Evolutionary conservation across 2,113 vertebrate species (phyloP), one percentile per base, ranked within the genome.

Genomic region (Chroicocephalus ridibundus): DNA sequence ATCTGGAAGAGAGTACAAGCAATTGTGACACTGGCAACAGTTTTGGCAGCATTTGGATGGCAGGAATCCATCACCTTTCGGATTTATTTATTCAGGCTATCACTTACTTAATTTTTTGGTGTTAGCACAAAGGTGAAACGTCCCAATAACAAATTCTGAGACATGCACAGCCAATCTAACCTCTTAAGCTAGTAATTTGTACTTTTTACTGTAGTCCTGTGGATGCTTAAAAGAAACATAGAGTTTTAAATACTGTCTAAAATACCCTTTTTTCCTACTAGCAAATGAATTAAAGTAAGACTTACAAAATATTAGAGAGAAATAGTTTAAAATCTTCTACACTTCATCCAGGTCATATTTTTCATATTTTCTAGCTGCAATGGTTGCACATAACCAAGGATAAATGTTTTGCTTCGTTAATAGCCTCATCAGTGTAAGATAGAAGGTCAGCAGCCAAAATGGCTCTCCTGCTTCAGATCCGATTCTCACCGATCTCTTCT

Each of bases 211-310:
- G 17, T 60, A 88, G 91, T 72, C 26, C 29, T 46, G 38, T 51
- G 42, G n/a, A 55, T 49, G 70, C n/a, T 71, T 55, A 90, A 58
- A 72, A 40, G 60, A 69, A 86, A 27, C 4, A 5, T 21, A 57
- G 27, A 26, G 16, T 82, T 88, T 46, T 54, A 89, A 89, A 40
- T 88, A 55, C 16, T 22, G 16, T 36, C 29, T 74, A 65, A 82
- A 87, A 25, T 13, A 47, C 29, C 13, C 49, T 81, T 86, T 57
- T 94, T 85, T 36, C 49, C 32, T 49, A 34, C 26, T 91, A 92
- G 34, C 34, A 96, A 96, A 82, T 90, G 64, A 96, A 80, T 91
- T 87, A 46, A 66, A 93, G 31, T 27, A 79, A 94, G 29, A 90
- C 38, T 90, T 83, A 77, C 11, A 76, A 85, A 68, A 47, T 75